Base-by-base conservation (phyloP, 2,113 vertebrate species). In the Zosterops lateralis region DNA sequence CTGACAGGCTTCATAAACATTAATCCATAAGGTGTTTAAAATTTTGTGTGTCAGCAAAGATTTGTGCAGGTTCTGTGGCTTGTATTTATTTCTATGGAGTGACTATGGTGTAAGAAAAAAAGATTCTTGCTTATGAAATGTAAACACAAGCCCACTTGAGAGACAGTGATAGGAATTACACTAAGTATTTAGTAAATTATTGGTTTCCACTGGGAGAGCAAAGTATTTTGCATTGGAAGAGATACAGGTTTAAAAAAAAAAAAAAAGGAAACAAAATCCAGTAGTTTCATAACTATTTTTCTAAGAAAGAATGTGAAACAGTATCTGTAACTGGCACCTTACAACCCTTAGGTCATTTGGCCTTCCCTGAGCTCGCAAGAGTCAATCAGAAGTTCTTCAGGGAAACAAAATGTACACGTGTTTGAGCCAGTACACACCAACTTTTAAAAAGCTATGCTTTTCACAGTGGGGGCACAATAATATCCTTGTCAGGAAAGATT, bases 271-370 rank as follows among this genome's bases (percentile, higher is more conserved):
- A 80, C n/a, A 96, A 92, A 93, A 93, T 86, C 60, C 47, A 80
- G 84, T 90, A 75, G 81, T 95, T 97, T 95, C 54, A 74, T 91
- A 95, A 93, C 74, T 85, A 36, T 95, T 95, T 95, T 97, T 92
- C 89, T 92, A 93, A 92, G 93, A 91, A 96, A 91, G 80, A 96
- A 96, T 95, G 92, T 95, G 91, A 95, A 97, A 95, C 47, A 64
- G 56, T 92, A 87, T 93, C 93, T 89, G 87, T 78, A 93, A 88
- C 78, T 94, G 95, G 93, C 95, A 97, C 91, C 94, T 95, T 90
- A 71, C 74, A 86, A 85, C 71, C 93, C 87, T 86, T 71, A 94
- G 79, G 71, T 95, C 87, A 87, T 92, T 60, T 95, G 82, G 71
- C 64, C 81, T 79, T 85, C 85, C 40, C 60, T 83, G 84, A 95